Conservation (phyloP, 1,140 invertebrate species). For the Drosophila seguyi region DNA sequence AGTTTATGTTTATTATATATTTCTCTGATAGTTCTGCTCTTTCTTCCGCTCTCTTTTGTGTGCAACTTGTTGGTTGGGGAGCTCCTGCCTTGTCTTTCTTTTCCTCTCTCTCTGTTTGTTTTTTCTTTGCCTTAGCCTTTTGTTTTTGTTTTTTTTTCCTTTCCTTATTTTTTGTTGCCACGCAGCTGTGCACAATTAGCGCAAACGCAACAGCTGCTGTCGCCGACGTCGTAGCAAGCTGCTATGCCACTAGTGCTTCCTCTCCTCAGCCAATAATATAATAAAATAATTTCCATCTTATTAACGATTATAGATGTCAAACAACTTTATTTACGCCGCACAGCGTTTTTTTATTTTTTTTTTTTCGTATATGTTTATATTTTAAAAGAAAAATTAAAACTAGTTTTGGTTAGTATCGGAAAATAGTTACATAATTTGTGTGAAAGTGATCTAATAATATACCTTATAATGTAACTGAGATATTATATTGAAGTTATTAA, state of each 20-base stretch:
- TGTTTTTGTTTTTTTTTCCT: constrained; percentile 20
- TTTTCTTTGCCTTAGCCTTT: constrained; percentile 20
- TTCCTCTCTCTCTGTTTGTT: constrained; percentile 10
- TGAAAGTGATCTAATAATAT: not conserved
- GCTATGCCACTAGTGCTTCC: not conserved
- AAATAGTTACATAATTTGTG: not conserved
- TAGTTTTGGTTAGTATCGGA: not conserved
- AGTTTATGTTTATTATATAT: constrained; percentile 12
- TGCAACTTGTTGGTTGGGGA: constrained; percentile 47
- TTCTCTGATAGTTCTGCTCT: constrained; percentile 3
- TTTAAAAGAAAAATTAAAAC: not conserved
- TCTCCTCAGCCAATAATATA: constrained; percentile 9
- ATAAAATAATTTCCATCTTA: constrained; percentile 16
- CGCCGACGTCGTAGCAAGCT: constrained; percentile 17
- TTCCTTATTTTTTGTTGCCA: constrained; percentile 42
- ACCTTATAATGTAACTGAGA: too few relatives aligned
- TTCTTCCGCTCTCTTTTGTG: constrained; percentile 18
- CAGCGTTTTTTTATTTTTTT: too few relatives aligned
- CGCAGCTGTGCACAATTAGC: constrained; percentile 79
- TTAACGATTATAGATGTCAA: constrained; percentile 14
- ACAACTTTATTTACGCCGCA: not conserved
- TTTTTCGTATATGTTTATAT: not conserved
- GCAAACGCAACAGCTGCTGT: constrained; percentile 59
- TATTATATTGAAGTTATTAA: too few relatives aligned
- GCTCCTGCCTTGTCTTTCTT: constrained; percentile 5